A percentile compares a stretch with the other conserved stretches of the same genome.
phyloP scores from a whole-genome alignment of 1,140 invertebrate species.

The Latrodectus geometricus region DNA sequence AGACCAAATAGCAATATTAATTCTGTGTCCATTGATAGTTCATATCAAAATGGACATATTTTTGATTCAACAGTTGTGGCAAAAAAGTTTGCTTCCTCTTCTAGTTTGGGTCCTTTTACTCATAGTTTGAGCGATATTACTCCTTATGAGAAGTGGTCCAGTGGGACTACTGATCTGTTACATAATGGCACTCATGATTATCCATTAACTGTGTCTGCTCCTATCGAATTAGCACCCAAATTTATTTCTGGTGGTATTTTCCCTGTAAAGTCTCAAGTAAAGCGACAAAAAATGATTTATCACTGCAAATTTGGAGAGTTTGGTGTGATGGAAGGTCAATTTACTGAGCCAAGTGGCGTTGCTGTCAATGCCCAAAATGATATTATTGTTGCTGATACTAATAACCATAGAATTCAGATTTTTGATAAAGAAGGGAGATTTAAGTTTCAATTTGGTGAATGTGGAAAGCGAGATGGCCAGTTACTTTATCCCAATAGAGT shows the following conservation, averaged over 20 bases:
- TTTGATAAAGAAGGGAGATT: slow-evolving; percentile 99
- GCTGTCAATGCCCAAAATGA: slow-evolving; percentile 99
- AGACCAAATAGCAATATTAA: slow-evolving; percentile 75
- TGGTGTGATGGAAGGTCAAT: slow-evolving; percentile 98
- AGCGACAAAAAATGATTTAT: slow-evolving; percentile 99
- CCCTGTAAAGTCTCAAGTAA: slow-evolving; percentile 97
- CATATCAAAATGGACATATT: slow-evolving; percentile 67
- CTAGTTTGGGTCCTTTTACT: slow-evolving; percentile 80
- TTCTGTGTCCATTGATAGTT: slow-evolving; percentile 33
- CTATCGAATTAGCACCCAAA: slow-evolving; percentile 75
- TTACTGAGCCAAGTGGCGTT: slow-evolving; percentile 98
- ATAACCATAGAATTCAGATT: slow-evolving; percentile 98
- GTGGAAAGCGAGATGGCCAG: slow-evolving; percentile 91
- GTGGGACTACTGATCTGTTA: slow-evolving; percentile 82
- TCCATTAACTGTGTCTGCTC: slow-evolving; percentile 14
- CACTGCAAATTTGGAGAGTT: slow-evolving; percentile 99
- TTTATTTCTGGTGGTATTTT: slow-evolving; percentile 85
- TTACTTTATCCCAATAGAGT: slow-evolving; percentile 98
- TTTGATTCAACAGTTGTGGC: slow-evolving; percentile 84
- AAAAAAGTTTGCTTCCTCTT: slow-evolving; percentile 83
- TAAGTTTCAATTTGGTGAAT: slow-evolving; percentile 99
- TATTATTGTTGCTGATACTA: slow-evolving; percentile 99
- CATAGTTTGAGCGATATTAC: slow-evolving; percentile 65
- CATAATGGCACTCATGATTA: slow-evolving; percentile 73
- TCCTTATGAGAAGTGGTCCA: slow-evolving; percentile 96